Evolutionary conservation across 2,797 vertebrate genomes (phyloP), one percentile per base, ranked within the genome.

Genomic region (Pristis pectinata): DNA sequence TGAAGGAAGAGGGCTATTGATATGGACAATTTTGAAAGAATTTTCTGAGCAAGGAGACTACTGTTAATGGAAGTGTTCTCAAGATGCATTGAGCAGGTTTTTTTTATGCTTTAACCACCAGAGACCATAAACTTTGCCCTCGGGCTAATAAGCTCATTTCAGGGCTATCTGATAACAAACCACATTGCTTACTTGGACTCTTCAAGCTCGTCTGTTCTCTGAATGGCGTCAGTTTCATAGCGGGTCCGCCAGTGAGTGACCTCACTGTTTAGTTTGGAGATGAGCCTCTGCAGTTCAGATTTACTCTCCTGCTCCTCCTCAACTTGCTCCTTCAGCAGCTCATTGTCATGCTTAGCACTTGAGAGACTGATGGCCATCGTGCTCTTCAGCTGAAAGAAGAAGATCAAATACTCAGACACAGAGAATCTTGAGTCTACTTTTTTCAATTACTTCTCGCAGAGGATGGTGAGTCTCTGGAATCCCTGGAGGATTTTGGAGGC

Each of bases 221-320:
- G 97, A 94, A 98, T 96, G 95, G 96, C 72, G 61, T 98, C 98
- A 0, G 97, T 96, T 96, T 98, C 98, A 0, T 97, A 97, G 49
- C 96, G 97, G 70, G 95, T 96, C 96, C 97, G 96, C 98, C 98
- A 98, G 96, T 97, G 97, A 0, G 97, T 98, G 95, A 97, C 96
- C 94, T 98, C 98, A 0, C 96, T 97, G 97, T 98, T 98, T 95
- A 98, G 97, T 92, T 97, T 98, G 95, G 98, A 98, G 91, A 98
- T 96, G 0, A 97, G 97, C 0, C 98, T 96, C 97, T 98, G 98
- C 94, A 98, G 97, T 96, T 98, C 98, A 95, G 97, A 97, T 95
- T 98, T 98, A 96, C 97, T 97, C 96, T 98, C 98, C 96, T 98
- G 97, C 96, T 98, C 98, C 95, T 98, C 98, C 95, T 98, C 98